Percentiles rank a stretch among this genome's conserved stretches.
Conservation (phyloP, 1,140 invertebrate genomes). For the Macrostomum lignano region DNA sequence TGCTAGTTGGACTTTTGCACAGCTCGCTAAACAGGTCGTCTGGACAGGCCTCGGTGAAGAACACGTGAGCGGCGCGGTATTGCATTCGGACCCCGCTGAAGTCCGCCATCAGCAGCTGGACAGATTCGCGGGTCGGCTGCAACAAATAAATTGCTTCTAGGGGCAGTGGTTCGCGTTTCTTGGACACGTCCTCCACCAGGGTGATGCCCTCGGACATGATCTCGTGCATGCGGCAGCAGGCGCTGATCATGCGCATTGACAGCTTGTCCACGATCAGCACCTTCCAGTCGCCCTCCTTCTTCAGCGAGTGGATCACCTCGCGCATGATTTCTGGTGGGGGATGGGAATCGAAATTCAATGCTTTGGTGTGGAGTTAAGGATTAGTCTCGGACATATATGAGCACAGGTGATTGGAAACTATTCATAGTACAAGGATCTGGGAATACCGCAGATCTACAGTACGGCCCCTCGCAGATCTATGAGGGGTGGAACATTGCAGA, state of each 20-base stretch:
- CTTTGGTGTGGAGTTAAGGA: too few species aligned
- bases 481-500: too few species aligned
- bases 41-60: slow-evolving; percentile 91
- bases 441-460: too few species aligned
- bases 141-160: slow-evolving; percentile 94
- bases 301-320: slow-evolving; percentile 65
- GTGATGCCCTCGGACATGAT: slow-evolving; percentile 95
- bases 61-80: slow-evolving; percentile 81
- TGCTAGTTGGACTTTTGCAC: slow-evolving; percentile 48
- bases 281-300: slow-evolving; percentile 81
- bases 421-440: too few species aligned
- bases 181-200: slow-evolving; percentile 89
- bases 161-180: slow-evolving; percentile 73
- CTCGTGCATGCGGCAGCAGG: slow-evolving; percentile 98
- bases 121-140: slow-evolving; percentile 59
- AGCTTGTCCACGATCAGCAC: slow-evolving; percentile 86
- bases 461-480: too few species aligned
- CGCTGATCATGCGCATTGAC: slow-evolving; percentile 91
- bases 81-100: slow-evolving; percentile 58
- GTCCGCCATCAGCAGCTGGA: slow-evolving; percentile 62
- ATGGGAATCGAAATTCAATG: slow-evolving; percentile 4
- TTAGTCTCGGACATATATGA: too few species aligned
- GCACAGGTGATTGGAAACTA: too few species aligned
- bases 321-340: slow-evolving; percentile 69
- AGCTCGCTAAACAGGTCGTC: slow-evolving; percentile 67